Evolutionary conservation across 2,797 vertebrate genomes (phyloP), one percentile per base, ranked within the genome.

Genomic region (Coendou prehensilis): DNA sequence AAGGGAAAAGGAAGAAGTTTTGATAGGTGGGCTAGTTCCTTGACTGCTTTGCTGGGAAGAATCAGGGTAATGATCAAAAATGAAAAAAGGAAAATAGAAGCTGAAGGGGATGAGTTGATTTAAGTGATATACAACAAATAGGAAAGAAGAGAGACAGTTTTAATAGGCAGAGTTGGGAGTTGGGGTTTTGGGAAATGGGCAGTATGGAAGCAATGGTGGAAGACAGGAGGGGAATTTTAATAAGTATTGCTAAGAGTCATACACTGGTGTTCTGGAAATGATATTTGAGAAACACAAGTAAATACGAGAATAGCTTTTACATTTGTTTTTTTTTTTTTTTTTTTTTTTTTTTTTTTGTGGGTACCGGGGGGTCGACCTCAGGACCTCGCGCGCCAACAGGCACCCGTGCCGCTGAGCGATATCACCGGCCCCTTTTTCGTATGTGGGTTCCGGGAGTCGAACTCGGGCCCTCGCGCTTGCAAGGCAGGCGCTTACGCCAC

Each of bases 281-380:
- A 23, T 69, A 33, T 59, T 86, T 61, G 80, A 89, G 80, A 93
- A 86, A 59, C 26, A 14, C 69, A 57, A 91, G 45, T 30, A 33
- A 87, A 78, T 5, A 8, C 28, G 67, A 92, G 37, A 64, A 54
- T 30, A 75, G 33, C 15, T 52, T 47, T 56, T 54, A 20, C 9
- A 15, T 78, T 64, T 47, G 82, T 89, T 86, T 80, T 89, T 47
- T n/a, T n/a, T n/a, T n/a, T n/a, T n/a, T n/a, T n/a, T n/a, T n/a
- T n/a, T n/a, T n/a, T n/a, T n/a, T n/a, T n/a, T n/a, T n/a, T n/a
- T n/a, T n/a, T n/a, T n/a, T n/a, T n/a, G n/a, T n/a, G n/a, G n/a
- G n/a, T n/a, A n/a, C n/a, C n/a, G n/a, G n/a, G n/a, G n/a, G n/a
- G n/a, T n/a, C n/a, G n/a, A n/a, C n/a, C n/a, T n/a, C n/a, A n/a